Base-by-base conservation (phyloP, 2,113 vertebrate species). In the Meles meles region DNA sequence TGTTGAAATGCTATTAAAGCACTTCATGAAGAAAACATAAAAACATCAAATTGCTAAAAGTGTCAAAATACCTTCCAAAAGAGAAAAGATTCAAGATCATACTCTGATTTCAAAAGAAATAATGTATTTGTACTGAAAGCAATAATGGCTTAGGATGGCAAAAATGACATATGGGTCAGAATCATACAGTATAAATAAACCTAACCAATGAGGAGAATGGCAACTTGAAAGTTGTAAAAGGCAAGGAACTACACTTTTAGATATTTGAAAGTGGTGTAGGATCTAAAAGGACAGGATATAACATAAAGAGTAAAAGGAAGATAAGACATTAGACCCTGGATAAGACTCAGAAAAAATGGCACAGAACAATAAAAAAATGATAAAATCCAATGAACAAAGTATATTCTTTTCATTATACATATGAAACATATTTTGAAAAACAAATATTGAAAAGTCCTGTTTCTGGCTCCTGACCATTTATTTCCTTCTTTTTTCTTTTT, bases 81-180 rank as follows among this genome's bases (percentile, higher is more conserved):
- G 17, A n/a, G 63, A 86, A 89, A 92, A 79, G 49, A 82, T 39
- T 90, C 15, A 57, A 81, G 25, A 80, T 49, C n/a, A 74, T 42
- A 81, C 8, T 59, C 63, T 88, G 21, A 65, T 95, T 89, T 89
- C 37, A 97, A 89, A 97, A 47, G 71, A 79, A 84, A 89, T 34
- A 23, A 83, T 71, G 13, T 49, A 52, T 94, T 77, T 93, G n/a
- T 81, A 39, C n/a, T 90, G 23, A 87, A 95, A 49, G 8, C n/a
- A 83, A 47, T 88, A 34, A 3, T 69, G 59, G 39, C 27, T 86
- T 59, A 85, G 65, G 34, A 74, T 61, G 39, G 29, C 14, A 55
- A 74, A 87, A 97, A 92, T 39, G n/a, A 88, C 10, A 44, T 77
- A 69, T 76, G 84, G 8, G 52, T 63, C 31, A 39, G 52, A 86